phyloP scores from a whole-genome alignment of 2,888 invertebrate genomes.

The Orchestes rusci region DNA sequence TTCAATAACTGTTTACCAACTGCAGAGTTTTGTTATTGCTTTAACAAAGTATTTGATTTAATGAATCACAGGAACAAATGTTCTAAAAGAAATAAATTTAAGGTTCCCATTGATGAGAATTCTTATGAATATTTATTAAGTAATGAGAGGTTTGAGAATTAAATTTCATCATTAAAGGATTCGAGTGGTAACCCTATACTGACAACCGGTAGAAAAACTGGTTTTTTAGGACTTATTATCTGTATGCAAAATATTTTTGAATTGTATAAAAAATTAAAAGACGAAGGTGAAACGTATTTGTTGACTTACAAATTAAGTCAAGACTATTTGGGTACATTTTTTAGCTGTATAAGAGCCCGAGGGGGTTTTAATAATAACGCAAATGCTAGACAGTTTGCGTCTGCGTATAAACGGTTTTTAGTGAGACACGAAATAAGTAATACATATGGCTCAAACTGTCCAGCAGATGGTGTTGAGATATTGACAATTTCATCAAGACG shows the following conservation, averaged over 20 bases:
- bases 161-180: slow-evolving; percentile 2
- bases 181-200: slow-evolving; percentile 1
- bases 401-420: slow-evolving; percentile 11
- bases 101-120: slow-evolving; percentile 1
- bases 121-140: not conserved
- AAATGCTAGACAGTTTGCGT: slow-evolving; percentile 24
- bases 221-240: slow-evolving; percentile 16
- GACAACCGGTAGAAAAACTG: slow-evolving; percentile 12
- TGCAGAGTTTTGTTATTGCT: slow-evolving; percentile 4
- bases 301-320: slow-evolving; percentile 19
- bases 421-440: slow-evolving; percentile 2
- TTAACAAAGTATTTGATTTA: slow-evolving; percentile 15
- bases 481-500: slow-evolving; percentile 2
- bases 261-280: slow-evolving; percentile 7
- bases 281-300: slow-evolving; percentile 2
- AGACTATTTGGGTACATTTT: slow-evolving; percentile 25
- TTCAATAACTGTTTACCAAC: slow-evolving; percentile 2
- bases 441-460: slow-evolving; percentile 7
- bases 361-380: slow-evolving; percentile 27
- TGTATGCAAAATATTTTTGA: slow-evolving; percentile 7
- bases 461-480: slow-evolving; percentile 6
- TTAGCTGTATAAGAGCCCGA: slow-evolving; percentile 20
- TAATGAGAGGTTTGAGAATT: slow-evolving; percentile 8
- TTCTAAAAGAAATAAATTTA: slow-evolving; percentile 8
- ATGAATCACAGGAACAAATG: slow-evolving; percentile 17